These are phyloP conservation scores for Trissolcus basalis DNA, from an alignment of 1,140 invertebrate genomes.

Conservation along the genomic window DNA sequence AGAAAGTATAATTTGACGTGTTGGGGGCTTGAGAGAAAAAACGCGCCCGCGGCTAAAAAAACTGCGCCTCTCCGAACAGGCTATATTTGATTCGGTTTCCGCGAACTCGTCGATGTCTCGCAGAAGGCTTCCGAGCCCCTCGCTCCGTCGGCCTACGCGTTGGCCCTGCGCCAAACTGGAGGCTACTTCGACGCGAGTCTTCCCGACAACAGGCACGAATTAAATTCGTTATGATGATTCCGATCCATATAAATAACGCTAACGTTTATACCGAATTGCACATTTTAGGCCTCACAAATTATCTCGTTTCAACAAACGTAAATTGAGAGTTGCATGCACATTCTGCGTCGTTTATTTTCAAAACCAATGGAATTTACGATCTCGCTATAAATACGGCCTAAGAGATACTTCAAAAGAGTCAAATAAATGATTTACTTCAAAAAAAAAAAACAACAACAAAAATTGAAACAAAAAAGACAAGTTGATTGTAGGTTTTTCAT, in stretches of 20 bases:
- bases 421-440: no score
- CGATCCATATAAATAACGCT: slow-evolving; percentile 45
- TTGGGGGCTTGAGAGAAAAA: neutral
- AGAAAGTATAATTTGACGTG: slow-evolving; percentile 15
- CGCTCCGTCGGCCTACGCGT: slow-evolving; percentile 39
- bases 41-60: slow-evolving; percentile 23
- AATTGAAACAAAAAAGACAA: no score
- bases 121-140: slow-evolving; percentile 41
- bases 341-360: slow-evolving; percentile 1
- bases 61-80: slow-evolving; percentile 25
- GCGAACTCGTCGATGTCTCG: slow-evolving; percentile 57
- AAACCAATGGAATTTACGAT: neutral
- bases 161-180: slow-evolving; percentile 50
- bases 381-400: neutral
- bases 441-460: no score
- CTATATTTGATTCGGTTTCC: slow-evolving; percentile 58
- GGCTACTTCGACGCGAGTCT: slow-evolving; percentile 38
- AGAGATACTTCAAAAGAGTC: no score
- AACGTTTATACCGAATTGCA: slow-evolving; percentile 24
- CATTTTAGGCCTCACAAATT: slow-evolving; percentile 33
- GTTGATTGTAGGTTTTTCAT: no score
- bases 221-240: slow-evolving; percentile 39
- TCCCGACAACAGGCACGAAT: slow-evolving; percentile 33
- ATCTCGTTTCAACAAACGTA: slow-evolving; percentile 29
- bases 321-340: neutral